A percentile compares a stretch with the other conserved stretches of the same genome.
Conservation (phyloP, 92 coral and sea anemone genomes). For the Porites divaricata region DNA sequence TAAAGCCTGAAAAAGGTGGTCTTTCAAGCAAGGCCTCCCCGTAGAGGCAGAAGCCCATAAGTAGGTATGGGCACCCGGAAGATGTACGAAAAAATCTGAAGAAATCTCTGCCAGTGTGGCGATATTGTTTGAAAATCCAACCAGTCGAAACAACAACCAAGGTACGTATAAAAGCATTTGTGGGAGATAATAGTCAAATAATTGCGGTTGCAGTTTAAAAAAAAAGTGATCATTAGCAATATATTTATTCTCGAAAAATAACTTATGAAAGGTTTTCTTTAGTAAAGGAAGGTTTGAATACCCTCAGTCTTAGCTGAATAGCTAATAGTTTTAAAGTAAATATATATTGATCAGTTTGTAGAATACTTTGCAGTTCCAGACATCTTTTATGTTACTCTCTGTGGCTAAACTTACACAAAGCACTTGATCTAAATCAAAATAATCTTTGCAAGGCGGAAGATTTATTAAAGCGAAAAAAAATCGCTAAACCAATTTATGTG, state of each 20-base stretch:
- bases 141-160: not conserved
- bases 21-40: too few relatives aligned
- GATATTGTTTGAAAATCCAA: not conserved
- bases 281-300: not conserved
- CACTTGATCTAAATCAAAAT: not conserved
- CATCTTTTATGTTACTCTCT: not conserved
- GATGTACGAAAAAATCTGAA: not conserved
- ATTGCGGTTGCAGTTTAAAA: not conserved
- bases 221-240: not conserved
- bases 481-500: too few relatives aligned
- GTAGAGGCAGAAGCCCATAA: too few relatives aligned
- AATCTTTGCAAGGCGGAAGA: not conserved
- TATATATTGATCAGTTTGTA: not conserved
- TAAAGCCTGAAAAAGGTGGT: too few relatives aligned
- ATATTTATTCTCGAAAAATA: not conserved
- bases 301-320: not conserved
- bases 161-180: not conserved
- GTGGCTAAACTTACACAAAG: not conserved
- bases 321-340: not conserved
- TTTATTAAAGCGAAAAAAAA: too few relatives aligned
- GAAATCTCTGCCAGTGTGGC: not conserved
- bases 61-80: too few relatives aligned
- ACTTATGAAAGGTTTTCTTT: too few relatives aligned
- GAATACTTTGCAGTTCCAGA: not conserved
- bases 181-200: conserved; percentile 20